Evolutionary conservation across 1,140 invertebrate species (phyloP).

Genomic region (Drosophila elegans): DNA sequence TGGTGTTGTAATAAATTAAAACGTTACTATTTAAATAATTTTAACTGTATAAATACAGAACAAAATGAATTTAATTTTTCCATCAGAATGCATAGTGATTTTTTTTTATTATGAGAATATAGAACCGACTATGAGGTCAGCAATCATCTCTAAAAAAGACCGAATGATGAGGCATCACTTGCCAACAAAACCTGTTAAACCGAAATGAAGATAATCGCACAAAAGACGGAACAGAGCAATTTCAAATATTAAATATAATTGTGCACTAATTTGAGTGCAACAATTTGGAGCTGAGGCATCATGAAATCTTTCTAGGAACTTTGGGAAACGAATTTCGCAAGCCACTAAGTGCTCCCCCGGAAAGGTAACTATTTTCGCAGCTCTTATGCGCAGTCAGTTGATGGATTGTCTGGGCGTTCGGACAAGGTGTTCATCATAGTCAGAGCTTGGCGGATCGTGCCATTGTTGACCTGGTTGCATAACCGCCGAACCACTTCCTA

Average conservation of each 20-base stretch:
- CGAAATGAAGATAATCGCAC: slow-evolving; percentile 22
- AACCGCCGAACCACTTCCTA: slow-evolving; percentile 66
- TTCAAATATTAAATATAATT: slow-evolving; percentile 36
- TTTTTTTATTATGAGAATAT: too few species aligned
- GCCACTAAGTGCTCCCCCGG: slow-evolving; percentile 5
- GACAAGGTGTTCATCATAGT: slow-evolving; percentile 62
- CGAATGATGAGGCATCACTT: slow-evolving; percentile 7
- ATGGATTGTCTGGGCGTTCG: slow-evolving; percentile 54
- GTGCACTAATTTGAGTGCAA: slow-evolving; percentile 19
- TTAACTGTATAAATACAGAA: too few species aligned
- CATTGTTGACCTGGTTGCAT: slow-evolving; percentile 69
- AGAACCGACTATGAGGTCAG: slow-evolving; percentile 20
- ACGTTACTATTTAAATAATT: too few species aligned
- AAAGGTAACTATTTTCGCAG: slow-evolving; percentile 38
- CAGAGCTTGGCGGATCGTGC: slow-evolving; percentile 59
- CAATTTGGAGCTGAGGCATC: background rate
- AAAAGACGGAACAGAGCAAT: slow-evolving; percentile 21
- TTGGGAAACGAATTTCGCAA: slow-evolving; percentile 13
- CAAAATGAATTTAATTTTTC: too few species aligned
- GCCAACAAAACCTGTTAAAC: slow-evolving; percentile 6
- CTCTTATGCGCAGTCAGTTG: slow-evolving; percentile 37
- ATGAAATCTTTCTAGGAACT: slow-evolving; percentile 18
- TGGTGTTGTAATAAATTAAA: too few species aligned
- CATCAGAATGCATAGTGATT: too few species aligned
- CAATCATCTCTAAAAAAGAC: slow-evolving; percentile 28